phyloP scores from a whole-genome alignment of 2,888 invertebrate species.

The Drosophila pseudotalamancana region DNA sequence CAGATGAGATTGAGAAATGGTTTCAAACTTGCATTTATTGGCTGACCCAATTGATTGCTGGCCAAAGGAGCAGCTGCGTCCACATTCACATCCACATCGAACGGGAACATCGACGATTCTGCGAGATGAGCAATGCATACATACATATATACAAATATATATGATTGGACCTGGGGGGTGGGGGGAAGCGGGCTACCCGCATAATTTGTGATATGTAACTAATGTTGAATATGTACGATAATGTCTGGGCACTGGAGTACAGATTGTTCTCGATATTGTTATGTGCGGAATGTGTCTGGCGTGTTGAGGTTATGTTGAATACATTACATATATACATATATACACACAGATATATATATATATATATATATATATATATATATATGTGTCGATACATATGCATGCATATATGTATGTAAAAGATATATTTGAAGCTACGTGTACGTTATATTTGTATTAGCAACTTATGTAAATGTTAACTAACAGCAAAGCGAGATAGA shows the following conservation, averaged over 20 bases:
- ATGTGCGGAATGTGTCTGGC: neutral
- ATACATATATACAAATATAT: neutral
- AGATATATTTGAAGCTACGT: constrained; percentile 17
- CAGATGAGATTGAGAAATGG: constrained; percentile 46
- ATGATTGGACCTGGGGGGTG: neutral
- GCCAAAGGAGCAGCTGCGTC: neutral
- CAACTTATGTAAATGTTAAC: constrained; percentile 18
- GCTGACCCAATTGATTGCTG: constrained; percentile 1
- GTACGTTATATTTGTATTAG: constrained; percentile 23
- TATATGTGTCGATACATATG: neutral
- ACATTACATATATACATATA: neutral
- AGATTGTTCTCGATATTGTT: constrained; percentile 31
- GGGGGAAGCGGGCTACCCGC: constrained; percentile 21
- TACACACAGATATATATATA: neutral
- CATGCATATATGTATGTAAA: neutral
- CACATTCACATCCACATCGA: neutral
- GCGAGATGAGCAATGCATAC: no score
- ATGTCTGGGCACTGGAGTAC: neutral
- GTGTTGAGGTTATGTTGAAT: constrained; percentile 17
- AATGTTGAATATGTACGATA: constrained; percentile 49
- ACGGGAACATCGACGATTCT: neutral
- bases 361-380: neutral
- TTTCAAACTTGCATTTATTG: constrained; percentile 66
- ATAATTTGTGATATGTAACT: constrained; percentile 55
- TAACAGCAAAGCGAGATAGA: neutral